Conservation (phyloP, 2,888 invertebrate species). For the Tetragnatha montana region DNA sequence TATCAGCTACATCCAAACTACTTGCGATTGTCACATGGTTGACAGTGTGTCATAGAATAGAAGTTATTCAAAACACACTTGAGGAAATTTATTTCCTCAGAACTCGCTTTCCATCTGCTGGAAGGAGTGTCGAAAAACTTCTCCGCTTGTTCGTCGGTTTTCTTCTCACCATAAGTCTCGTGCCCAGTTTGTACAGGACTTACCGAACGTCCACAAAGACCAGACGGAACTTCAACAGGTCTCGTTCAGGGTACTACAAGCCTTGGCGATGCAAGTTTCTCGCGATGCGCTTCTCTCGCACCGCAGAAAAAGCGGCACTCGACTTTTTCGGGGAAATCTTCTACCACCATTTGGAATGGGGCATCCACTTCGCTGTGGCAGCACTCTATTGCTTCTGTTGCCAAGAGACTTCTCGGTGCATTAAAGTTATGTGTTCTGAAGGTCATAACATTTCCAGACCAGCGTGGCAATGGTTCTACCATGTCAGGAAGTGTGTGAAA, state of each 20-base stretch:
- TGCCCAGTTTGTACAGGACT: background rate
- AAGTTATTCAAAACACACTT: background rate
- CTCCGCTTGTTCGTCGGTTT: background rate
- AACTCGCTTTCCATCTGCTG: background rate
- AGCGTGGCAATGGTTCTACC: conserved; percentile 20
- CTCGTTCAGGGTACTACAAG: background rate
- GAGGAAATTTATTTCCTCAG: background rate
- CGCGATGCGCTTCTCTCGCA: background rate
- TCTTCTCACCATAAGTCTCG: background rate
- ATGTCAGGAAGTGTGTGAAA: conserved; percentile 8
- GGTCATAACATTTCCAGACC: background rate
- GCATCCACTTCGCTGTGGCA: conserved; percentile 30
- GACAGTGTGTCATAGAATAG: background rate
- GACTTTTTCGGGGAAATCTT: conserved; percentile 3
- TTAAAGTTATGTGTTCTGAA: conserved; percentile 11
- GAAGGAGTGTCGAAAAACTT: background rate
- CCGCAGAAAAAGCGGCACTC: background rate
- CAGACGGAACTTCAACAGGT: background rate
- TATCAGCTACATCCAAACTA: background rate
- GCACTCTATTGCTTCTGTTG: conserved; percentile 29
- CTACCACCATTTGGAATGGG: conserved; percentile 19
- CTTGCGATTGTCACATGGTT: conserved; percentile 7
- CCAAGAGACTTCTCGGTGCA: background rate
- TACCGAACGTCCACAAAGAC: background rate
- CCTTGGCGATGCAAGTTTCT: background rate